Percentiles rank a stretch among this genome's conserved stretches.
Conservation (phyloP, 2,888 invertebrate species). For the Rhogogaster chlorosoma region DNA sequence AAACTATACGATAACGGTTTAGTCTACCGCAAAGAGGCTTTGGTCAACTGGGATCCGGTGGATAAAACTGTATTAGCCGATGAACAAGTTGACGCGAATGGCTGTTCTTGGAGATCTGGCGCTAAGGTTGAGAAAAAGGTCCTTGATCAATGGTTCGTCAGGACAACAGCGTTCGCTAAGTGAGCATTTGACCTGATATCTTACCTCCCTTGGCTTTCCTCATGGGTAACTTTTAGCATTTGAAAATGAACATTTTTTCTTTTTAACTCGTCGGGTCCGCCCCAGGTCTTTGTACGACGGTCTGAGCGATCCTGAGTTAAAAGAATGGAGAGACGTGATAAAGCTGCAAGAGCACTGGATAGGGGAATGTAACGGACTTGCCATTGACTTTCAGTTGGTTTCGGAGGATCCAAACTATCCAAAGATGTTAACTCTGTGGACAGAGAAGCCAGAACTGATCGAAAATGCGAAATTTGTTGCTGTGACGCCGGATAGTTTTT, state of each 20-base stretch:
- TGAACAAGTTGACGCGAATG: conserved; percentile 96
- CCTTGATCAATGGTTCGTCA: conserved; percentile 97
- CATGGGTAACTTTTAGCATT: neutral
- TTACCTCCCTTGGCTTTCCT: neutral
- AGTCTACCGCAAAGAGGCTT: conserved; percentile 91
- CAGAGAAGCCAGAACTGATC: conserved; percentile 86
- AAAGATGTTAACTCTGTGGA: conserved; percentile 84
- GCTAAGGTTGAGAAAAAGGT: conserved; percentile 94
- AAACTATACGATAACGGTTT: conserved; percentile 91
- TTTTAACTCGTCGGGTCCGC: conserved; percentile 46
- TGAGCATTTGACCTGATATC: conserved; percentile 74
- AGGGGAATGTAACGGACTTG: conserved; percentile 90
- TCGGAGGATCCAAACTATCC: conserved; percentile 69
- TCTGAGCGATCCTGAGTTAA: conserved; percentile 83
- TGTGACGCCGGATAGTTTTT: conserved; percentile 80
- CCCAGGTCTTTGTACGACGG: conserved; percentile 81
- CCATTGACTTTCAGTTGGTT: conserved; percentile 83
- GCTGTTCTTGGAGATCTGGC: conserved; percentile 97
- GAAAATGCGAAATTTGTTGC: conserved; percentile 86
- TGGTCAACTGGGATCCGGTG: conserved; percentile 99
- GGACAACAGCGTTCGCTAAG: conserved; percentile 91
- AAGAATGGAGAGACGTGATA: conserved; percentile 92
- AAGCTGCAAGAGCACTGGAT: conserved; percentile 95
- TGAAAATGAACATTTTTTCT: neutral
- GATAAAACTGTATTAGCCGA: conserved; percentile 98